These are phyloP conservation scores for Sarotherodon lohbergeri DNA, from an alignment of 2,113 vertebrate genomes.

Conservation along the genomic window DNA sequence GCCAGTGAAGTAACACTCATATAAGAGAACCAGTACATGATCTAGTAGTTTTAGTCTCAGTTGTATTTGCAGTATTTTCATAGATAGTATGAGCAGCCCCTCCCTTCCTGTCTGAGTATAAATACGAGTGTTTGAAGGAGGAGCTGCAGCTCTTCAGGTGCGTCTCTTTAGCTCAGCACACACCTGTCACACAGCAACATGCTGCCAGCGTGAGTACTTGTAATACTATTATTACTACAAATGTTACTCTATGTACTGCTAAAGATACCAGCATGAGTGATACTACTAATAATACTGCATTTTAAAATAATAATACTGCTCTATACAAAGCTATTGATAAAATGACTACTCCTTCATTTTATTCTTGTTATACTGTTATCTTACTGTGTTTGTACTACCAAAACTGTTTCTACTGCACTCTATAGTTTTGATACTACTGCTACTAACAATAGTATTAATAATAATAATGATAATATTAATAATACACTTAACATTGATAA, in stretches of 20 bases:
- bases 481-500: not conserved
- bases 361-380: not conserved
- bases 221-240: not conserved
- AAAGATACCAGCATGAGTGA: not conserved
- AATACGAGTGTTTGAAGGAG: slow-evolving; percentile 30
- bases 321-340: not conserved
- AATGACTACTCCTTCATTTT: not conserved
- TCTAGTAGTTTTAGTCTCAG: not conserved
- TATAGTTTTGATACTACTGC: not conserved
- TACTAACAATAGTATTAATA: not conserved
- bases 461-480: not conserved
- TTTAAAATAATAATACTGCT: not conserved
- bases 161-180: not conserved
- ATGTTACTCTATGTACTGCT: not conserved
- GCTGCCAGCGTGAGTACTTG: slow-evolving; percentile 49
- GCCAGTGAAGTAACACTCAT: not conserved
- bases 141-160: slow-evolving; percentile 32
- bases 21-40: not conserved
- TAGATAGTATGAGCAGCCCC: not conserved
- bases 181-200: slow-evolving; percentile 11
- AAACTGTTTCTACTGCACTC: not conserved
- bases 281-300: not conserved
- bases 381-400: not conserved
- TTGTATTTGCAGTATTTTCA: not conserved
- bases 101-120: slow-evolving; percentile 14